Evolutionary conservation across 2,797 vertebrate genomes (phyloP), one percentile per base, ranked within the genome.

Genomic region (Rhynchotus rufescens): DNA sequence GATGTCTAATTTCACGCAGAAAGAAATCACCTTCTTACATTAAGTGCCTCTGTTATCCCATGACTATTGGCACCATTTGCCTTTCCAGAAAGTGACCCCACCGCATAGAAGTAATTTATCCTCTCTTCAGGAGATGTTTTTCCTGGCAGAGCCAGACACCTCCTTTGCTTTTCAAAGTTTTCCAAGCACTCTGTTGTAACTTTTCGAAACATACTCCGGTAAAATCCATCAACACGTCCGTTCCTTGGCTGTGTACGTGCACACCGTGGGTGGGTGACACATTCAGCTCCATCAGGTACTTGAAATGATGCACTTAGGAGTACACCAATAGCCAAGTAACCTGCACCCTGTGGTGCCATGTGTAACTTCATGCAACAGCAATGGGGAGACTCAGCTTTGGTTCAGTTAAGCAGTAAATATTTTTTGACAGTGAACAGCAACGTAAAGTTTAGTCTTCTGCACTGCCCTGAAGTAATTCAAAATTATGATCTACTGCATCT

Each of bases 391-490:
- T 88, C 1, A 7, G 77, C 85, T 77, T 34, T 8, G 72, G 32
- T 56, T 82, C 86, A 91, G 84, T 57, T 84, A 8, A 91, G 89
- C 84, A 91, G 89, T 61, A 91, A 94, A 94, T 82, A 36, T 36
- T 89, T 89, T 68, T 22, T 95, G 92, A 94, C 95, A 90, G 49
- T 59, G 54, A 96, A 83, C 84, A 93, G 79, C 92, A 91, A 83
- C 59, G 61, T 88, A 83, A 91, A 82, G 72, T 88, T 96, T 32
- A 73, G 79, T 85, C 62, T 86, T 85, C 87, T 86, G 80, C 23
- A 22, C 61, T 79, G 64, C 0, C 1, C 34, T 85, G 80, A 89
- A 82, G 54, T 86, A 3, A 75, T 93, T 78, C 92, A 91, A 92
- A 95, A 78, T 86, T 36, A 88, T 78, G 84, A 78, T 80, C 68